A percentile compares a stretch with the other conserved stretches of the same genome.
phyloP scores from a whole-genome alignment of 2,888 invertebrate species.

The Diarsia brunnea region DNA sequence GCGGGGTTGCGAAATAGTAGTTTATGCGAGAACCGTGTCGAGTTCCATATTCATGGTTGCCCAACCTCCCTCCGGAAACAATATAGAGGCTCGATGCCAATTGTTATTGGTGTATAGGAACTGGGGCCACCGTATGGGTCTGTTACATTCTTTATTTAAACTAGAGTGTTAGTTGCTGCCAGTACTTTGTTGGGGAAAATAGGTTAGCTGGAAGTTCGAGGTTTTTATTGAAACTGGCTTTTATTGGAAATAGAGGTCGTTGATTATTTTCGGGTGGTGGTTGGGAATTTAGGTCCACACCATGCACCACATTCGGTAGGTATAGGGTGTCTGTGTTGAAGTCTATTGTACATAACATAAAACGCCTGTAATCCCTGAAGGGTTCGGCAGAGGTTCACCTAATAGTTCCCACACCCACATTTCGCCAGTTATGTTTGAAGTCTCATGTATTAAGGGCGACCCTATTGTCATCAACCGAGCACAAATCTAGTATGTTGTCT shows the following conservation, averaged over 20 bases:
- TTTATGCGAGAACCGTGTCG: constrained; percentile 62
- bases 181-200: constrained; percentile 17
- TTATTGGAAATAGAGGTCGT: not conserved
- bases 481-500: no score
- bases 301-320: no score
- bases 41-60: constrained; percentile 63
- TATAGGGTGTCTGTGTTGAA: no score
- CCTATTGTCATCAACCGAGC: no score
- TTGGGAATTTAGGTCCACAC: not conserved
- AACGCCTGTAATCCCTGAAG: no score
- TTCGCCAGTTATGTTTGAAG: no score
- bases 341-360: no score
- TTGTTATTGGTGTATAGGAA: constrained; percentile 61
- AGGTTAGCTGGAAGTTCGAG: constrained; percentile 10
- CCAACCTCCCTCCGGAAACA: constrained; percentile 62
- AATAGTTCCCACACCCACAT: no score
- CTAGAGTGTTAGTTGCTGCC: constrained; percentile 34
- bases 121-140: constrained; percentile 41
- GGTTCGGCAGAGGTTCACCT: no score
- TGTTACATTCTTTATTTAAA: constrained; percentile 54
- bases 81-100: constrained; percentile 65
- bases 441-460: no score
- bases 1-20: constrained; percentile 58
- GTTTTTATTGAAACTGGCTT: constrained; percentile 5
- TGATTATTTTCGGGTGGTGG: constrained; percentile 7